phyloP scores from a whole-genome alignment of 2,797 vertebrate species.

The Gymnothorax javanicus region DNA sequence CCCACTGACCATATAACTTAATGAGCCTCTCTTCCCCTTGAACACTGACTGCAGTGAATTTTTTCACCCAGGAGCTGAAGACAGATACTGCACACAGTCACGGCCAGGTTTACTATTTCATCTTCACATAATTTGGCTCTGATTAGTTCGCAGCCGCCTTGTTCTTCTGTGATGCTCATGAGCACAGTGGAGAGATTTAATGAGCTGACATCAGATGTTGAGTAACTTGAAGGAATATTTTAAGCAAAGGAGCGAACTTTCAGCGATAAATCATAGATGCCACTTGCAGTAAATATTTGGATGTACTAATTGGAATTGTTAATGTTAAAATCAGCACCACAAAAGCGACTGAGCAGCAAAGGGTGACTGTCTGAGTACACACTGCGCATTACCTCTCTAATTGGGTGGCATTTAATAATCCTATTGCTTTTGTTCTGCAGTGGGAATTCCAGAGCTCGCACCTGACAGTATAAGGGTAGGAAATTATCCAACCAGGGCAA shows the following conservation, averaged over 20 bases:
- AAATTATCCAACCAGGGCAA: constrained; percentile 30
- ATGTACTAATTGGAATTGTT: constrained; percentile 76
- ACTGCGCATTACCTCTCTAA: constrained; percentile 42
- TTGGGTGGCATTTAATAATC: constrained; percentile 44
- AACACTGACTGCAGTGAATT: background rate
- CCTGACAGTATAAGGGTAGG: constrained; percentile 32
- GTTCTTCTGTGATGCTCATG: background rate
- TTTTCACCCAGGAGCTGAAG: background rate
- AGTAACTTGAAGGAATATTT: constrained; percentile 40
- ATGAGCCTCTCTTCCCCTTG: constrained; percentile 4
- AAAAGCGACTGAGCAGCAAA: constrained; percentile 37
- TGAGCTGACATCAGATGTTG: constrained; percentile 55
- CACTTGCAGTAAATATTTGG: constrained; percentile 75
- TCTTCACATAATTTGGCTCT: background rate
- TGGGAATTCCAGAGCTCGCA: constrained; percentile 34
- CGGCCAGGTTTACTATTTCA: background rate
- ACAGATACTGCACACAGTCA: background rate
- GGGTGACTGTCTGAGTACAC: constrained; percentile 38
- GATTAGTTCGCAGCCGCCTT: background rate
- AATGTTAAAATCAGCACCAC: constrained; percentile 61
- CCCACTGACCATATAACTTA: background rate
- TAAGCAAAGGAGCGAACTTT: constrained; percentile 54
- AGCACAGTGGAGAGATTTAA: constrained; percentile 61
- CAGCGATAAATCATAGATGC: constrained; percentile 68
- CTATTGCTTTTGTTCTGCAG: constrained; percentile 41